phyloP scores from a whole-genome alignment of 2,113 vertebrate species.

The Zosterops hypoxanthus region DNA sequence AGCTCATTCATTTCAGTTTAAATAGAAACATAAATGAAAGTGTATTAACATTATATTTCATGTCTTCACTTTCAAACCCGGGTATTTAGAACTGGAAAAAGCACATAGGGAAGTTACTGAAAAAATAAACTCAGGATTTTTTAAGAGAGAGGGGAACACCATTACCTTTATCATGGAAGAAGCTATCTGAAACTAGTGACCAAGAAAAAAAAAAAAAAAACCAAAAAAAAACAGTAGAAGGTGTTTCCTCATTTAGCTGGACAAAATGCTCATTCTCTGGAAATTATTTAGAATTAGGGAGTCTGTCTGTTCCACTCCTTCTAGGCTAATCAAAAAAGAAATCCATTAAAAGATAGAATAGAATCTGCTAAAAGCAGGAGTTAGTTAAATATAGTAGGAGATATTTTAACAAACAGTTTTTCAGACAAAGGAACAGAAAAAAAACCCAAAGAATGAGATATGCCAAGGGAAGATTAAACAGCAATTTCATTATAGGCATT shows the following conservation, averaged over 20 bases:
- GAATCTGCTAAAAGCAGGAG: neutral
- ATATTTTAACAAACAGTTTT: neutral
- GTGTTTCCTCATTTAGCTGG: neutral
- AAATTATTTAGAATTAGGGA: neutral
- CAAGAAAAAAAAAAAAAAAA: neutral
- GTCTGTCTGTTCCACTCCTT: neutral
- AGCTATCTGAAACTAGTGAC: neutral
- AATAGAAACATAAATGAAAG: neutral
- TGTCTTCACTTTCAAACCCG: neutral
- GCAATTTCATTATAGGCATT: neutral
- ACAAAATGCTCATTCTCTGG: neutral
- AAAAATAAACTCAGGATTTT: neutral
- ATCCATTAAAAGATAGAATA: neutral
- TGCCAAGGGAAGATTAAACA: neutral
- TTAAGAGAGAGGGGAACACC: neutral
- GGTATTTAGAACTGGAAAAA: neutral
- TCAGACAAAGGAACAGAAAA: neutral
- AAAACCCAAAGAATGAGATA: neutral
- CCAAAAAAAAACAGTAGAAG: fast-evolving
- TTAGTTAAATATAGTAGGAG: neutral
- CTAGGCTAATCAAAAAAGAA: neutral
- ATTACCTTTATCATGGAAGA: neutral
- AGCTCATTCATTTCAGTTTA: neutral
- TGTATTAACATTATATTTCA: neutral
- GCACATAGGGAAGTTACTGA: neutral